phyloP scores from a whole-genome alignment of 1,140 invertebrate species.

The Drosophila guanche region DNA sequence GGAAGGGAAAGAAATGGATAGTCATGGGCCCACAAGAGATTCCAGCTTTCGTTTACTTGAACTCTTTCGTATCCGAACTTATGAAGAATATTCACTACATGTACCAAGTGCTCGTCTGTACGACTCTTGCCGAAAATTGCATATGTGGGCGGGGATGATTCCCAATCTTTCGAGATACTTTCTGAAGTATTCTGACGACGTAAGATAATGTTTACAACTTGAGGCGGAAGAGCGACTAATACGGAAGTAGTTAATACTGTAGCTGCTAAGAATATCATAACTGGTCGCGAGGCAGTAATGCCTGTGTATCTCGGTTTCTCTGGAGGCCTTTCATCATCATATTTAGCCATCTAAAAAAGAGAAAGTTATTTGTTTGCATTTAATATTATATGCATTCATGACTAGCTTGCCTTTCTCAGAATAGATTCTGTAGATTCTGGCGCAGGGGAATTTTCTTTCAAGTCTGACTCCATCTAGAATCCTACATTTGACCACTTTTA shows the following conservation, averaged over 20 bases:
- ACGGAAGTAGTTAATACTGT: conserved; percentile 60
- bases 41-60: conserved; percentile 88
- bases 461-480: conserved; percentile 29
- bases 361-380: conserved; percentile 33
- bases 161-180: background rate
- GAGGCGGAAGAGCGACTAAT: conserved; percentile 56
- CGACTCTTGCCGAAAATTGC: conserved; percentile 85
- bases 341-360: conserved; percentile 40
- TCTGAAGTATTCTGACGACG: background rate
- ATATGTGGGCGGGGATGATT: conserved; percentile 30
- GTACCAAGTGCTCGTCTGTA: conserved; percentile 87
- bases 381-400: too few species aligned
- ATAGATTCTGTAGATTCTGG: conserved; percentile 5
- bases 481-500: conserved; percentile 4
- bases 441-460: conserved; percentile 9
- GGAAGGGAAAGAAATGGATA: conserved; percentile 91
- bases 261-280: conserved; percentile 62
- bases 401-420: background rate
- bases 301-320: conserved; percentile 7
- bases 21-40: conserved; percentile 96
- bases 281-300: conserved; percentile 43
- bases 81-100: conserved; percentile 90
- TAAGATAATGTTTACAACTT: conserved; percentile 21
- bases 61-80: conserved; percentile 88
- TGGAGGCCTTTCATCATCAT: conserved; percentile 3